phyloP scores from a whole-genome alignment of 2,888 invertebrate genomes.

The Onchidella celtica region DNA sequence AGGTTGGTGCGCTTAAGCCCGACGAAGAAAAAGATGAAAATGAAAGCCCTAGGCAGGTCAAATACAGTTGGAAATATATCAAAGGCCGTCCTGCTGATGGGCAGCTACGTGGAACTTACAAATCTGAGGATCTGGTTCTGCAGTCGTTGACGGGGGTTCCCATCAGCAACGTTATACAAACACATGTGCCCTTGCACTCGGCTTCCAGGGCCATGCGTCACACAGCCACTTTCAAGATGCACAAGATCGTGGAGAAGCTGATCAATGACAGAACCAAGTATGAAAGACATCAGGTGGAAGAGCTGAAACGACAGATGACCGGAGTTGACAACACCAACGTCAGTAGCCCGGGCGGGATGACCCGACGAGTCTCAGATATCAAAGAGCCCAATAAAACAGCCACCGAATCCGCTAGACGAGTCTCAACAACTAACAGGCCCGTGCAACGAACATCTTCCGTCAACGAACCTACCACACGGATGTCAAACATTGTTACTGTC shows the following conservation, averaged over 20 bases:
- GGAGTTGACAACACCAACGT: neutral
- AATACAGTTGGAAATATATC: conserved; percentile 68
- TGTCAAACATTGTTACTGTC: too few species aligned
- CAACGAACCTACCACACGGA: too few species aligned
- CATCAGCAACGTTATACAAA: conserved; percentile 57
- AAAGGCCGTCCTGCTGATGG: conserved; percentile 61
- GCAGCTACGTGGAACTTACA: conserved; percentile 57
- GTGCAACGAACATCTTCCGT: too few species aligned
- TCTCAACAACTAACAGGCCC: too few species aligned
- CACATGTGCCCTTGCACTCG: conserved; percentile 63
- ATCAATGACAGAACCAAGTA: conserved; percentile 68
- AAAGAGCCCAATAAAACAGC: neutral
- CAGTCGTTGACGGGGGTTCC: conserved; percentile 70
- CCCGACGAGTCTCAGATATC: neutral
- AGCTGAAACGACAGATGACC: conserved; percentile 55
- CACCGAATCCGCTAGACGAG: too few species aligned
- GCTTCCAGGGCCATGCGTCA: conserved; percentile 73
- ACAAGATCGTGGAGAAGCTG: conserved; percentile 71
- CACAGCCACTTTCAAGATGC: conserved; percentile 76
- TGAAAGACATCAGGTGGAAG: conserved; percentile 70
- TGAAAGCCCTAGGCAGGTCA: conserved; percentile 47
- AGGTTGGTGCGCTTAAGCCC: neutral
- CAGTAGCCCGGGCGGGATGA: neutral
- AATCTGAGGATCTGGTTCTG: conserved; percentile 68
- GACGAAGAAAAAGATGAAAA: neutral